Base-by-base conservation (phyloP, 2,888 invertebrate genomes). In the Euclidia mi region DNA sequence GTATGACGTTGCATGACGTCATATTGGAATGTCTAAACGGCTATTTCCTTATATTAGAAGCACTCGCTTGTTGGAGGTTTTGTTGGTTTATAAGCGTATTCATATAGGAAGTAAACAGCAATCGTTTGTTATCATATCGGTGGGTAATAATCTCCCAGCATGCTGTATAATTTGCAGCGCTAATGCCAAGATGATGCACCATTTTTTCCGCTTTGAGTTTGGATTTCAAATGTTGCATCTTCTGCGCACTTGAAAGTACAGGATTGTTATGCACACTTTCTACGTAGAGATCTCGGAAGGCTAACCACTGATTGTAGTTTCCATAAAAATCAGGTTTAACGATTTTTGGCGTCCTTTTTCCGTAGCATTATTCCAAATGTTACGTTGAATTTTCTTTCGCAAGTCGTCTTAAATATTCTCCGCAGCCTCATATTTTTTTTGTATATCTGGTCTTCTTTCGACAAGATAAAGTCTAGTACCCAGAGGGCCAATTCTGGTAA, bases 1-100 rank as follows among this genome's bases (percentile, higher is more conserved):
- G n/a, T 7, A 17, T 50, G 18, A 43, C 43, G 43, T 43, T n/a
- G n/a, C 49, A 10, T 42, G 42, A 6, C 41, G 20, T 2, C 34
- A n/a, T n/a, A n/a, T n/a, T n/a, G n/a, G n/a, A n/a, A n/a, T n/a
- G n/a, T n/a, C n/a, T n/a, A n/a, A n/a, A n/a, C n/a, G n/a, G n/a
- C n/a, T n/a, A n/a, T n/a, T n/a, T 43, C 18, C 37, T 10, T n/a
- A 47, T 17, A 3, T 18, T 29, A 1, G n/a, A 10, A 3, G 28
- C 38, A 7, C 2, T 47, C 11, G 28, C 7, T 29, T 47, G 42
- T 10, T 37, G 37, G 12, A 37, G 6, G 2, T 3, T 17, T 9
- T 15, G 37, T 17, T 17, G 37, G 3, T 15, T 7, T 9, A 17
- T 2, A 10, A 37, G 4, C 6, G 15, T 37, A 10, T 17, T 17